These are phyloP conservation scores for Eurypyga helias DNA, from an alignment of 2,113 vertebrate genomes.

Conservation along the genomic window DNA sequence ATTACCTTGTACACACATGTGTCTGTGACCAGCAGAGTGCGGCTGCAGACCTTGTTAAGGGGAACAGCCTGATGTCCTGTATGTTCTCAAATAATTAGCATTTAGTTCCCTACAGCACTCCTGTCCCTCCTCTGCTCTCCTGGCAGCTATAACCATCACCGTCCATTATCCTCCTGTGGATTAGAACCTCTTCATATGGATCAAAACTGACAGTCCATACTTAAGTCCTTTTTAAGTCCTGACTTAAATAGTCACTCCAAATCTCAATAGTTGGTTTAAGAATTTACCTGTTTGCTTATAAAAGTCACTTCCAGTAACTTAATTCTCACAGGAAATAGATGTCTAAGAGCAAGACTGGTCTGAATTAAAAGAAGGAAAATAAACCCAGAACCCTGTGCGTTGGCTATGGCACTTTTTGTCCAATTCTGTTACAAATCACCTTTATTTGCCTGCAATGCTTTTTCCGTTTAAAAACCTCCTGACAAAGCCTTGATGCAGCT, in stretches of 20 bases:
- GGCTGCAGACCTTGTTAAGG: not conserved
- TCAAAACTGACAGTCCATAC: not conserved
- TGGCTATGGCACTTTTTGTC: not conserved
- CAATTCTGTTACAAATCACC: not conserved
- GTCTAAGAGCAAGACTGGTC: not conserved
- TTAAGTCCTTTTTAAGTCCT: no score
- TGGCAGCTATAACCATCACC: not conserved
- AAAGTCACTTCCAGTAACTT: not conserved
- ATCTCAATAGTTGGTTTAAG: not conserved
- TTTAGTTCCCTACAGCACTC: not conserved
- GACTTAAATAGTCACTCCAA: not conserved
- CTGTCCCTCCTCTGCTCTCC: not conserved
- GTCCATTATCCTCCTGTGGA: not conserved
- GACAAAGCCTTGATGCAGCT: not conserved
- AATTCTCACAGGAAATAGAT: not conserved
- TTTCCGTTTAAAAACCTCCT: not conserved
- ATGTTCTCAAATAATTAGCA: fast-evolving
- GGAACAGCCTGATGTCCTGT: not conserved
- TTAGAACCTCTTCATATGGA: not conserved
- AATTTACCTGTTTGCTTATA: not conserved
- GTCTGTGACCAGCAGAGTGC: not conserved
- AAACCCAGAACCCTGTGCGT: not conserved
- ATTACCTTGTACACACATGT: fast-evolving
- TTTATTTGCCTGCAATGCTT: not conserved
- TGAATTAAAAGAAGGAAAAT: not conserved